These are phyloP conservation scores for Tachycineta bicolor DNA, from an alignment of 2,113 vertebrate species.

Conservation along the genomic window DNA sequence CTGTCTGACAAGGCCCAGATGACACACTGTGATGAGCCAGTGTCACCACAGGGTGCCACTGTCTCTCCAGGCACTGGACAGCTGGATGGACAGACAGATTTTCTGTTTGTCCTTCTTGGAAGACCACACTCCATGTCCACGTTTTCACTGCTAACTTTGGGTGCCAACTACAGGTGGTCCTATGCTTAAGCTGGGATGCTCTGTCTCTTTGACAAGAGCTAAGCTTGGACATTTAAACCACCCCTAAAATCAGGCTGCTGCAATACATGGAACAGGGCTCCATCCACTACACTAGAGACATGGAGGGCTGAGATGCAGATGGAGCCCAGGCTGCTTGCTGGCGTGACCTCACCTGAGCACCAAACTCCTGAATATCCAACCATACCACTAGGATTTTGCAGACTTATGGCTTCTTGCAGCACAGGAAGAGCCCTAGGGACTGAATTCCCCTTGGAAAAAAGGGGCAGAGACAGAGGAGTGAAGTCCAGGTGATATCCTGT, in stretches of 20 bases:
- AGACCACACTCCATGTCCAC: rapidly evolving
- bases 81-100: background rate
- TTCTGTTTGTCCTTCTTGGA: background rate
- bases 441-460: background rate
- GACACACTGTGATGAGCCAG: background rate
- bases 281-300: background rate
- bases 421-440: background rate
- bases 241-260: background rate
- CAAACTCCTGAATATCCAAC: background rate
- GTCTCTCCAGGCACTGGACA: background rate
- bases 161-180: background rate
- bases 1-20: background rate
- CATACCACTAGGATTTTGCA: background rate
- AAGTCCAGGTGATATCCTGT: background rate
- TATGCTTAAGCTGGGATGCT: background rate
- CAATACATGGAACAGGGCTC: background rate
- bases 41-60: constrained; percentile 23
- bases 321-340: rapidly evolving
- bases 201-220: background rate
- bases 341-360: background rate
- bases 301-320: background rate
- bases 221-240: background rate
- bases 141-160: background rate
- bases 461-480: background rate
- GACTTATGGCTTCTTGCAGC: background rate